Evolutionary conservation across 2,888 invertebrate genomes (phyloP), one percentile per base, ranked within the genome.

Genomic region (Miltochrista miniata): DNA sequence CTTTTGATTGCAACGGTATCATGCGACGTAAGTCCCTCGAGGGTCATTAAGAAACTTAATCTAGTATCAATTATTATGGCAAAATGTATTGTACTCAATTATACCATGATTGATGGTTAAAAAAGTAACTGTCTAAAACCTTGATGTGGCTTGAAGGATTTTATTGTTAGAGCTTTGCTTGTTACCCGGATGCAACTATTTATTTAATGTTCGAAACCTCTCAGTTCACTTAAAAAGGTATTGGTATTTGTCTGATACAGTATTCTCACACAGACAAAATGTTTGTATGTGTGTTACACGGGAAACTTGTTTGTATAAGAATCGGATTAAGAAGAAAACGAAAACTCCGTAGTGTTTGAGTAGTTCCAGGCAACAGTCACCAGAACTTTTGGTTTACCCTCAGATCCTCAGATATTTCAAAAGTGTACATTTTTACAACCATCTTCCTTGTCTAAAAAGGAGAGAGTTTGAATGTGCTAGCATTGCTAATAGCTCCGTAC

Each of bases 21-120:
- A 40, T 45, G 13, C 9, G 31, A 15, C 18, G 33, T 15, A 10
- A 12, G 37, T 45, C 52, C 52, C 52, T 45, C 39, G 37, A 45
- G 52, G 52, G 45, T 31, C 1, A 39, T 41, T 33, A 14, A 18
- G 44, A 42, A 43, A 30, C 48, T 61, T 61, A 61, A 57, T 52
- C 54, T 59, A 42, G 58, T 61, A 64, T 64, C 54, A 61, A 61
- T 65, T 66, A 61, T 54, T 51, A 31, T 40, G 48, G 48, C 52
- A 51, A 24, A 51, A 51, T 24, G 46, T 59, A 57, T 54, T 51
- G 52, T 64, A 64, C 50, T 52, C 52, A 53, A 61, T 66, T 68
- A 64, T 48, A 39, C 7, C 10, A 38, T 61, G 68, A 66, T 66
- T 59, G 47, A 66, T 64, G 54, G 24, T 37, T 41, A 41, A 51